Evolutionary conservation across 2,888 invertebrate genomes (phyloP).

Genomic region (Carabus problematicus): DNA sequence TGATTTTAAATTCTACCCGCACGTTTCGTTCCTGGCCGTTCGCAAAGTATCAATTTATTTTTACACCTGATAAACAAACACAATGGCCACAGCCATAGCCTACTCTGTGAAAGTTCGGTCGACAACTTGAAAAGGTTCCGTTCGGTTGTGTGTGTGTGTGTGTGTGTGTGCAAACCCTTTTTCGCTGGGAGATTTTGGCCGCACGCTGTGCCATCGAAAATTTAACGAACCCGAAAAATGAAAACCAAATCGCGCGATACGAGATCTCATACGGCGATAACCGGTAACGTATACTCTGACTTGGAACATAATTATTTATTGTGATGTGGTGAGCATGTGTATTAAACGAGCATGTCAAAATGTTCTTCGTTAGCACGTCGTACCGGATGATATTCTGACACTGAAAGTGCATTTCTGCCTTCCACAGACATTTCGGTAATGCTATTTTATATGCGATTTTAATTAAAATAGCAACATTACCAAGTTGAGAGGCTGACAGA

Average conservation of each 20-base stretch:
- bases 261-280: conserved; percentile 12
- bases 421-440: conserved; percentile 14
- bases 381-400: conserved; percentile 29
- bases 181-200: neutral
- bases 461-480: conserved; percentile 17
- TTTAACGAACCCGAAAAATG: conserved; percentile 23
- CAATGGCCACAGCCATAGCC: conserved; percentile 6
- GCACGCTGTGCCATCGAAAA: conserved; percentile 21
- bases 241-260: neutral
- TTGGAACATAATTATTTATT: conserved; percentile 27
- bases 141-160: neutral
- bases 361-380: conserved; percentile 30
- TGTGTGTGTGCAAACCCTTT: neutral
- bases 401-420: conserved; percentile 2
- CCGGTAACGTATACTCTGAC: neutral
- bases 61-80: conserved; percentile 38
- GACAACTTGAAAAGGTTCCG: neutral
- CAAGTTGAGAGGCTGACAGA: too few relatives aligned
- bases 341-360: conserved; percentile 23
- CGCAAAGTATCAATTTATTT: conserved; percentile 29
- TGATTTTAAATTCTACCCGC: neutral
- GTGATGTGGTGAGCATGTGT: conserved; percentile 21
- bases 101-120: conserved; percentile 20
- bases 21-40: too few relatives aligned
- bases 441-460: conserved; percentile 17